Evolutionary conservation across 2,888 invertebrate species (phyloP), one percentile per base, ranked within the genome.

Genomic region (Saturnia japonica): DNA sequence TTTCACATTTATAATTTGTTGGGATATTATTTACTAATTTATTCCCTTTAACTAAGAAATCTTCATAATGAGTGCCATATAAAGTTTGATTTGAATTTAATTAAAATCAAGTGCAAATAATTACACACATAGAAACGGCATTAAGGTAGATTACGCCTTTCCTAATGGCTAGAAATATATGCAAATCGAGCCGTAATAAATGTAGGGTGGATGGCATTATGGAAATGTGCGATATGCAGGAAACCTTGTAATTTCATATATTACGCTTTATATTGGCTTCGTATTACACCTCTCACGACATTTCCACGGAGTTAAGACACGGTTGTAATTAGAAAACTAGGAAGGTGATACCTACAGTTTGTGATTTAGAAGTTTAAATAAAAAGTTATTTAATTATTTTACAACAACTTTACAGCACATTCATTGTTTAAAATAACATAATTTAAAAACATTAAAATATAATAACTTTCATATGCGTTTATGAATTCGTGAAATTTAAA

Each of bases 161-260:
- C 77, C 76, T 81, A 72, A 72, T 73, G 76, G 73, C 75, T 69
- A 77, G 75, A 74, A 75, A 28, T 71, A 77, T 80, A 84, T 83
- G 84, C 80, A 83, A 71, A 77, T 70, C 22, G n/a, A 40, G 57
- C 70, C 25, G 1, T 72, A 72, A 72, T 72, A 70, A 68, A 72
- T 69, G 70, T 68, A 68, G 68, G 67, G 40, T 51, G 42, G 67
- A 71, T 51, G 68, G 64, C 51, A 73, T 75, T 73, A 78, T 76
- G 76, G 73, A 75, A 79, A 79, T 79, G 68, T 70, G 72, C 74
- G 68, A 70, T 68, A 25, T 40, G 67, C 74, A 75, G 76, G 78
- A 75, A 79, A 74, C 73, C 62, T 60, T 69, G 71, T 77, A 77
- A 77, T 77, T 75, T 74, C 75, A 75, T 77, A 76, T 72, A 73